A percentile compares a stretch with the other conserved stretches of the same genome.
phyloP scores from a whole-genome alignment of 1,140 invertebrate genomes.

The Caenorhabditis tropicalis region DNA sequence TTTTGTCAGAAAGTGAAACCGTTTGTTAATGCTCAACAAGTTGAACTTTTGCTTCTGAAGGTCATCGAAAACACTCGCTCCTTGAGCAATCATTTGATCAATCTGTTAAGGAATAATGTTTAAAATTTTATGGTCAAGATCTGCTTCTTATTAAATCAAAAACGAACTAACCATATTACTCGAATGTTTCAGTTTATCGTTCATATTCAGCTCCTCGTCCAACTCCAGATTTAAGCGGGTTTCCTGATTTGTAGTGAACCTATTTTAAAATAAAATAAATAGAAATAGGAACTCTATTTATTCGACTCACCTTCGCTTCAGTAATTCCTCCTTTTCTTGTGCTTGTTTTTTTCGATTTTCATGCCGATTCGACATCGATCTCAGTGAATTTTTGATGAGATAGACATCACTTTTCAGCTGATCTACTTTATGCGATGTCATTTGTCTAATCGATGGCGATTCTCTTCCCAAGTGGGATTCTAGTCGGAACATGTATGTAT shows the following conservation, averaged over 20 bases:
- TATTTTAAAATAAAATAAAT: neutral
- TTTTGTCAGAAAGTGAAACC: constrained; percentile 20
- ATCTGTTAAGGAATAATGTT: too few species aligned
- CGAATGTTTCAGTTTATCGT: constrained; percentile 11
- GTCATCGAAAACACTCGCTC: neutral
- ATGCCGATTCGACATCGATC: constrained; percentile 8
- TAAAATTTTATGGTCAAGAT: too few species aligned
- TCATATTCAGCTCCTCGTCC: neutral
- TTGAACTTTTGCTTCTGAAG: constrained; percentile 14
- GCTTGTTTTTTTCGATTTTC: constrained; percentile 23
- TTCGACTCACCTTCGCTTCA: constrained; percentile 5
- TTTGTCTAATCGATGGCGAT: neutral
- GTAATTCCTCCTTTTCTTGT: neutral
- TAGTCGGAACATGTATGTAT: constrained; percentile 16
- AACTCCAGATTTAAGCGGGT: neutral
- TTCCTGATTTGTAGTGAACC: constrained; percentile 42
- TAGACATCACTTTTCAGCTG: constrained; percentile 24
- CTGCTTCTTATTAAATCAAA: too few species aligned
- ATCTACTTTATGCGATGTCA: constrained; percentile 12
- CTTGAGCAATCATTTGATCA: constrained; percentile 22
- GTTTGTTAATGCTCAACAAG: neutral
- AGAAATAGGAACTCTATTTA: neutral
- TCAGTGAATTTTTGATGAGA: constrained; percentile 28
- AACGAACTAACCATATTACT: neutral
- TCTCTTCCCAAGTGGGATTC: constrained; percentile 7